Evolutionary conservation across 2,113 vertebrate genomes (phyloP), one percentile per base, ranked within the genome.

Genomic region (Paradisaea rubra): DNA sequence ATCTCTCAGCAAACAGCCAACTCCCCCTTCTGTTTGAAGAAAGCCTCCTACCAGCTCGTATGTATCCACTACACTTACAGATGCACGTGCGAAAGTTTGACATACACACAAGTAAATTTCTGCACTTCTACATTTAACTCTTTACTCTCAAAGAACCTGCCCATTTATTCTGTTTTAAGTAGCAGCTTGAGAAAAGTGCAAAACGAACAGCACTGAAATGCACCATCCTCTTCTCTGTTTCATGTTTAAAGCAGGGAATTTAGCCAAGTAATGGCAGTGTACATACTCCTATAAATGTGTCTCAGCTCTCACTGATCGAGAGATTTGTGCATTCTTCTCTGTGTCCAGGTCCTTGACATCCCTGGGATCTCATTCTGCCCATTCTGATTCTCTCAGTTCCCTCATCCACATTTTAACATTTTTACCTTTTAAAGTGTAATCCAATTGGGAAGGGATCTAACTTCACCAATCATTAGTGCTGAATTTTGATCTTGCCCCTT

Each of bases 31-130:
- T 88, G 86, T 91, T 93, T 78, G 86, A 95, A 96, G 61, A 86
- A 93, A 96, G 82, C 86, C 53, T 96, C 88, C 91, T 95, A 90
- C 76, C 50, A 59, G 76, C 72, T 86, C 9, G 0, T 86, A 80
- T 88, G 86, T 86, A 77, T 66, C 59, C 79, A 72, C 85, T 91
- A 91, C 82, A 66, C 49, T 93, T 66, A 83, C 33, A 91, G 94
- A 91, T 66, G 53, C 83, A 64, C 33, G 52, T 70, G 80, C 86
- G 77, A 52, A 93, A 92, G 39, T 71, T 91, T 64, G 65, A 92
- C 81, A 88, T 64, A 93, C 68, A 89, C 94, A 92, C 61, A 88
- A 88, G 82, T 66, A 94, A 90, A 94, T 86, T 88, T 84, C 86
- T 74, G 24, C 81, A 53, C 92, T 88, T 86, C 61, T 64, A 44